Evolutionary conservation across 1,140 invertebrate species (phyloP).

Genomic region (Listronotus oregonensis): DNA sequence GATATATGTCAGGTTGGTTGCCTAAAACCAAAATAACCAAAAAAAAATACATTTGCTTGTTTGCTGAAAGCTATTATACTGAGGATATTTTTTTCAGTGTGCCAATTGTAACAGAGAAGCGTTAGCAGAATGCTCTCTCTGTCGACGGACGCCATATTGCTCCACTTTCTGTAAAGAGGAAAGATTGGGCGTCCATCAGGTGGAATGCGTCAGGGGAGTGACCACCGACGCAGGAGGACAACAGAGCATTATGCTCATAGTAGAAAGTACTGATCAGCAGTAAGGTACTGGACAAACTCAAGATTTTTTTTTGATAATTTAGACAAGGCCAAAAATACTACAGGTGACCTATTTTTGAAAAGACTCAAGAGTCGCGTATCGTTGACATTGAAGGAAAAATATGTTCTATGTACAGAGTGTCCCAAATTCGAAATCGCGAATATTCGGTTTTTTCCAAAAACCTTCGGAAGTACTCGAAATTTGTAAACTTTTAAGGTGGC

Average conservation of each 20-base stretch:
- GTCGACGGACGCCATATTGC: constrained; percentile 82
- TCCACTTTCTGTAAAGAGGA: constrained; percentile 85
- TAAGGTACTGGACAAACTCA: constrained; percentile 11
- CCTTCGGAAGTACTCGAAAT: too few relatives aligned
- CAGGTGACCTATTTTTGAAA: too few relatives aligned
- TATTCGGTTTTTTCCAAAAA: too few relatives aligned
- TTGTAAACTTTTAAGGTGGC: too few relatives aligned
- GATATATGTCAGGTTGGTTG: too few relatives aligned
- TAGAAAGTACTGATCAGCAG: constrained; percentile 60
- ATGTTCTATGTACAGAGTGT: too few relatives aligned
- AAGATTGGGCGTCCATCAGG: constrained; percentile 86
- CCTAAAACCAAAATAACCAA: too few relatives aligned
- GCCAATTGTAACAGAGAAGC: constrained; percentile 86
- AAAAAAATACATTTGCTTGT: too few relatives aligned
- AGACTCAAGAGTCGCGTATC: too few relatives aligned
- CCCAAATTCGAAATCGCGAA: too few relatives aligned
- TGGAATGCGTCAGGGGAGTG: constrained; percentile 76
- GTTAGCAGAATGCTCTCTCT: constrained; percentile 82
- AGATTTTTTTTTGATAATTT: neutral
- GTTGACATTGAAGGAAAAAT: too few relatives aligned
- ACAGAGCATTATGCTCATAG: constrained; percentile 71
- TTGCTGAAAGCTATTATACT: too few relatives aligned
- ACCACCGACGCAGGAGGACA: constrained; percentile 57
- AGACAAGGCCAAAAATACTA: neutral
- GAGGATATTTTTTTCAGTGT: constrained; percentile 63